These are phyloP conservation scores for Chalcis sispes DNA, from an alignment of 2,888 invertebrate species.

Conservation along the genomic window DNA sequence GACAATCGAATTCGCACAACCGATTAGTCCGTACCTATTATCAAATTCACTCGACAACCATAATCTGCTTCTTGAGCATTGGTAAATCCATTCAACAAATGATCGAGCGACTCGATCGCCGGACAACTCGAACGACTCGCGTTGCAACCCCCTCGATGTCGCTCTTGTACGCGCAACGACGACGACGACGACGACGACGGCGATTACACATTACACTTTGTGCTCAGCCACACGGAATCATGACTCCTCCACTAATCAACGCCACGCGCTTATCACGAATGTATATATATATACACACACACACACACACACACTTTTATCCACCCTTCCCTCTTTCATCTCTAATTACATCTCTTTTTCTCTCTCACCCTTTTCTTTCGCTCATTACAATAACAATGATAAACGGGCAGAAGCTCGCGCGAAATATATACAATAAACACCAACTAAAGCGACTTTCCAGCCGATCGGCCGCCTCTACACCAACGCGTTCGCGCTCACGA, in stretches of 20 bases:
- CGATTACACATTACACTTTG: conserved; percentile 31
- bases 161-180: background rate
- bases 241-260: conserved; percentile 22
- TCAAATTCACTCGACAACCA: conserved; percentile 14
- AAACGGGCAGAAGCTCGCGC: background rate
- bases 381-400: conserved; percentile 41
- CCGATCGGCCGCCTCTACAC: conserved; percentile 1
- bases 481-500: conserved; percentile 5
- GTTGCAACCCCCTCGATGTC: background rate
- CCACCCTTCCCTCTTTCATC: conserved; percentile 3
- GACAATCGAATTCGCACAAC: conserved; percentile 32
- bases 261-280: no score
- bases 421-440: no score
- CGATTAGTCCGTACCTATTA: conserved; percentile 36
- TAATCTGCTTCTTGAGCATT: conserved; percentile 5
- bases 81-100: background rate
- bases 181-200: conserved; percentile 11
- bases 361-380: background rate
- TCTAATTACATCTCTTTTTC: conserved; percentile 42
- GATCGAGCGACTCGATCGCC: no score
- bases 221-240: conserved; percentile 40
- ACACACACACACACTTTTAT: no score
- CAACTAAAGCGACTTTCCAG: conserved; percentile 9
- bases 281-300: no score
- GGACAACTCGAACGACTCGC: no score